phyloP scores from a whole-genome alignment of 2,888 invertebrate genomes.

The Opisthograptis luteolata region DNA sequence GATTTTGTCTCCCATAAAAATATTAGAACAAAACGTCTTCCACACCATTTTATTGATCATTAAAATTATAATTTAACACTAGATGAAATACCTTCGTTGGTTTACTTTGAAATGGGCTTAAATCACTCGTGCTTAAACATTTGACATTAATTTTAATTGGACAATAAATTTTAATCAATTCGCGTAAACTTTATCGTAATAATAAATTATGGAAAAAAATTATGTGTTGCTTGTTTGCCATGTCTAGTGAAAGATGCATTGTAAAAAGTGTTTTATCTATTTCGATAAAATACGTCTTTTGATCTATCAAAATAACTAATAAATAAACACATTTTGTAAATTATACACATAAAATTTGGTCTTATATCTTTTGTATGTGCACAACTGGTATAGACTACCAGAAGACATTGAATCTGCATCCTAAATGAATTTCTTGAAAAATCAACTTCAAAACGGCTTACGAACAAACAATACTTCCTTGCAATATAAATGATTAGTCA shows the following conservation, averaged over 20 bases:
- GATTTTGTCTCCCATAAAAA: slow-evolving; percentile 12
- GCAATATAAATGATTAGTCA: too few species aligned
- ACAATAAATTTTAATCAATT: slow-evolving; percentile 44
- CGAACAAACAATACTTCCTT: too few species aligned
- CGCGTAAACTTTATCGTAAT: slow-evolving; percentile 27
- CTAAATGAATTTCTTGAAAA: too few species aligned
- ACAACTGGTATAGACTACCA: too few species aligned
- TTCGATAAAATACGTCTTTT: too few species aligned
- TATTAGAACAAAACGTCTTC: slow-evolving; percentile 15
- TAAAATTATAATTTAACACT: slow-evolving; percentile 36
- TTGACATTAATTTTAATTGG: slow-evolving; percentile 41
- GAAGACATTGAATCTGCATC: too few species aligned
- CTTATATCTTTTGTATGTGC: too few species aligned
- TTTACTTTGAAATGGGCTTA: slow-evolving; percentile 25
- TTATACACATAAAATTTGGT: too few species aligned
- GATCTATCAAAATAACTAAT: too few species aligned
- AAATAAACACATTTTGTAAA: too few species aligned
- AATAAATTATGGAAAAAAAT: slow-evolving; percentile 30
- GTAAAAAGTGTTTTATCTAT: too few species aligned
- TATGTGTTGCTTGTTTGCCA: neutral
- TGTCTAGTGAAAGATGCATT: neutral
- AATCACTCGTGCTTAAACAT: slow-evolving; percentile 33
- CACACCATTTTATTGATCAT: slow-evolving; percentile 27
- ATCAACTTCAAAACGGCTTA: too few species aligned
- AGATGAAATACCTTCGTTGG: slow-evolving; percentile 25